phyloP scores from a whole-genome alignment of 2,797 vertebrate genomes.

The Etheostoma nigrum region DNA sequence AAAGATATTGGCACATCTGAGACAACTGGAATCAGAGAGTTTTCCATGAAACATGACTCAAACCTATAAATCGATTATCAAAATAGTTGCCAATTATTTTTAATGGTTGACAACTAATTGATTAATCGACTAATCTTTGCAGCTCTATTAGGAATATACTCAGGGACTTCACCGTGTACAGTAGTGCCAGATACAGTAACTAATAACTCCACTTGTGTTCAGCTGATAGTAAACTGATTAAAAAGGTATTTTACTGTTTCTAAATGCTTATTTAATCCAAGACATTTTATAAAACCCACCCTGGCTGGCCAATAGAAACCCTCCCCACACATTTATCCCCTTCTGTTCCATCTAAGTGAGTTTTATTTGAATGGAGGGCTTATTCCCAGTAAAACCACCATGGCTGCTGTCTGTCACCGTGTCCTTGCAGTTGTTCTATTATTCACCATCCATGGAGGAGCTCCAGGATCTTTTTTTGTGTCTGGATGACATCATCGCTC shows the following conservation, averaged over 20 bases:
- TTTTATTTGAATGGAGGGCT: conserved; percentile 49
- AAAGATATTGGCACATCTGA: too few species aligned
- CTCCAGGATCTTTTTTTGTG: conserved; percentile 45
- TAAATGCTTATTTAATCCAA: not conserved
- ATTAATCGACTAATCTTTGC: too few species aligned
- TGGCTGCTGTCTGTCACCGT: conserved; percentile 48
- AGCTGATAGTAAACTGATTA: not conserved
- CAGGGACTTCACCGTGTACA: not conserved
- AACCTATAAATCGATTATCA: too few species aligned
- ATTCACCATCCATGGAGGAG: conserved; percentile 41
- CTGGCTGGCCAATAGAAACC: not conserved
- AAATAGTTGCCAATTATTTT: too few species aligned
- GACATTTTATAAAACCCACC: not conserved
- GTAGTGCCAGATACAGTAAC: not conserved
- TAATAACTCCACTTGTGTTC: not conserved
- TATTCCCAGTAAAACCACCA: conserved; percentile 58
- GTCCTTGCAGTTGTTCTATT: conserved; percentile 59
- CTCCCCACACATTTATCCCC: not conserved
- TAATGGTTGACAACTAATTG: too few species aligned
- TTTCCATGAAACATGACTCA: too few species aligned
- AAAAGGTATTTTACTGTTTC: not conserved
- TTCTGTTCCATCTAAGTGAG: conserved; percentile 25
- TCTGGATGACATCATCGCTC: conserved; percentile 52
- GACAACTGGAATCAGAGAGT: too few species aligned
- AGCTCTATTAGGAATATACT: not conserved